phyloP scores from a whole-genome alignment of 2,888 invertebrate species.

The Polymixis lichenea region DNA sequence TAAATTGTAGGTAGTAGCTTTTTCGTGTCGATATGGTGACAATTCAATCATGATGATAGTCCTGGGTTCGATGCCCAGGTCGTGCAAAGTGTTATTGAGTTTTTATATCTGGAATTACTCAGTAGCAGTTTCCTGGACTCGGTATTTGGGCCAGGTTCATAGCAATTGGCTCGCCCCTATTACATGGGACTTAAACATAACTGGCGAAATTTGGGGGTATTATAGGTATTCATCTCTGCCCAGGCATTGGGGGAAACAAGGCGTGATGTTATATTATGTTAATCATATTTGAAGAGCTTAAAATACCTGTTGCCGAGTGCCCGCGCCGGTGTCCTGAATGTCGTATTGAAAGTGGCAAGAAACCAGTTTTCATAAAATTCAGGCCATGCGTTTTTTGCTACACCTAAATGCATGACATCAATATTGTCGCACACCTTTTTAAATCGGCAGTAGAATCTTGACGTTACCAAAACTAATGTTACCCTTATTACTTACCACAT shows the following conservation, averaged over 20 bases:
- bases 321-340: background rate
- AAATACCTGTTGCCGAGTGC: background rate
- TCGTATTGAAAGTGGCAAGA: background rate
- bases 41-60: no score
- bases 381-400: background rate
- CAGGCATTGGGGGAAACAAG: no score
- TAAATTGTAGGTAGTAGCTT: background rate
- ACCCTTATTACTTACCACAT: background rate
- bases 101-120: no score
- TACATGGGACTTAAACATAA: no score
- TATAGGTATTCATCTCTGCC: no score
- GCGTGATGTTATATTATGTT: no score
- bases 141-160: no score
- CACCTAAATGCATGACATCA: background rate
- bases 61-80: no score
- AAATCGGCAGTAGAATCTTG: background rate
- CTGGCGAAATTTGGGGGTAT: no score
- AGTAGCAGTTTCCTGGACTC: no score
- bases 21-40: background rate
- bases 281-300: background rate
- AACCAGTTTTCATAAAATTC: constrained; percentile 1
- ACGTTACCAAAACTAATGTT: background rate
- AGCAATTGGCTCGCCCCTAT: no score
- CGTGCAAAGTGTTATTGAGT: no score
- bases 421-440: background rate